Conservation (phyloP, 1,140 invertebrate genomes). For the Nephila pilipes region DNA sequence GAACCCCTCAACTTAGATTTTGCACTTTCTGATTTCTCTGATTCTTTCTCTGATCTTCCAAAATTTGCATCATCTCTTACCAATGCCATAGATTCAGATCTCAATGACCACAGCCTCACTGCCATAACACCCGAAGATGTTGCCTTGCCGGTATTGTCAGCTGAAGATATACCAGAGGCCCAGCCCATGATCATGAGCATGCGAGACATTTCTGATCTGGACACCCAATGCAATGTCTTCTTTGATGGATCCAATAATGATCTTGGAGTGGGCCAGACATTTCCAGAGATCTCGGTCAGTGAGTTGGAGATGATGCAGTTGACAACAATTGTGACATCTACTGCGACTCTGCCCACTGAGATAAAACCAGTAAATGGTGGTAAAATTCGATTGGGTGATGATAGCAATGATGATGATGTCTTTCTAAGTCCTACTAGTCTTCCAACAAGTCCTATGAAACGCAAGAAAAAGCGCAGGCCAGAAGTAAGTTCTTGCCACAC, state of each 20-base stretch:
- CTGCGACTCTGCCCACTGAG: constrained; percentile 37
- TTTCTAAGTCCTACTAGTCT: constrained; percentile 88
- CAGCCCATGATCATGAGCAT: constrained; percentile 66
- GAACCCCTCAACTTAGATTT: constrained; percentile 72
- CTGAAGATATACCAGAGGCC: constrained; percentile 73
- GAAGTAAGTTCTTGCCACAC: constrained; percentile 57
- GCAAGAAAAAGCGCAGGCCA: constrained; percentile 78
- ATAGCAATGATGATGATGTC: constrained; percentile 86
- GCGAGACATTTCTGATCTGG: constrained; percentile 60
- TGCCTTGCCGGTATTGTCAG: constrained; percentile 62
- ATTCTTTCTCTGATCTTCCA: constrained; percentile 53
- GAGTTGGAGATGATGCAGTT: constrained; percentile 76
- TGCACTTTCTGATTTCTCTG: constrained; percentile 51
- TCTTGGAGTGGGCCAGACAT: constrained; percentile 35
- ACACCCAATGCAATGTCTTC: constrained; percentile 58
- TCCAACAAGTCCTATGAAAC: constrained; percentile 80
- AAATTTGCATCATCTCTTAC: constrained; percentile 62
- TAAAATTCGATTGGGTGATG: constrained; percentile 82
- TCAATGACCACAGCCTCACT: constrained; percentile 42
- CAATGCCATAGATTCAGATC: constrained; percentile 41
- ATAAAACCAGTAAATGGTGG: constrained; percentile 51
- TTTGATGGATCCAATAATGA: constrained; percentile 55
- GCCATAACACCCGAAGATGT: constrained; percentile 58
- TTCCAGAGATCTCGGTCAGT: constrained; percentile 73
- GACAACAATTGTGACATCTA: constrained; percentile 57